Evolutionary conservation across 2,113 vertebrate genomes (phyloP), one percentile per base, ranked within the genome.

Genomic region (Thamnophis sirtalis): DNA sequence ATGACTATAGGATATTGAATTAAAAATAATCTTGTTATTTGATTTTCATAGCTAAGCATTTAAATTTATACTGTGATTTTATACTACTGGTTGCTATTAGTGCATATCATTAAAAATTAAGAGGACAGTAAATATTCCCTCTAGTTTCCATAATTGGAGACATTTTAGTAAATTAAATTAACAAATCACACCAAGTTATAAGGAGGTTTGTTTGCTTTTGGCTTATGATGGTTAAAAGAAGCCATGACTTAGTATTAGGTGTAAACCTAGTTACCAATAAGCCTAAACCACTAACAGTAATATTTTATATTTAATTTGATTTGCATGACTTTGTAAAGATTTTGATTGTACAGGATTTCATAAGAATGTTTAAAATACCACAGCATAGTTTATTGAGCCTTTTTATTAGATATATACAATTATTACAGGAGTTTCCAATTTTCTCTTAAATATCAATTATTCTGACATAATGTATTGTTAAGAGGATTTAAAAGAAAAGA

Each of bases 1-100:
- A 95, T 95, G 96, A 92, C 92, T 94, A 33, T 10, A 90, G 92
- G 9, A 19, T 95, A 90, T 96, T 97, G 49, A 80, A 53, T 86
- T 4, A 28, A 92, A 96, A 38, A 93, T 0, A 91, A 0, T 86
- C 43, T 93, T 54, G 33, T 60, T 22, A 86, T 89, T 38, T 15
- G 13, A 60, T 53, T 24, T 28, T 5, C 92, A 55, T 88, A 8
- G 38, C 3, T 68, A 9, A 58, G 68, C 88, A 92, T 53, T 92
- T 22, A 60, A 43, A 53, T 10, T 51, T 33, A 6, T 53, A 80
- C 17, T 80, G 73, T 43, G 73, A 43, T 21, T 80, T 38, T 80
- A 80, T 9, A 80, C 33, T 43, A 80, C 15, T 80, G 33, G 19
- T 28, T 9, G 21, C n/a, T 55, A 13, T 84, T 90, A 55, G 86